A percentile compares a stretch with the other conserved stretches of the same genome.
These are phyloP conservation scores for Gisinianus flammeolus DNA, from an alignment of 2,888 invertebrate genomes.

Conservation along the genomic window DNA sequence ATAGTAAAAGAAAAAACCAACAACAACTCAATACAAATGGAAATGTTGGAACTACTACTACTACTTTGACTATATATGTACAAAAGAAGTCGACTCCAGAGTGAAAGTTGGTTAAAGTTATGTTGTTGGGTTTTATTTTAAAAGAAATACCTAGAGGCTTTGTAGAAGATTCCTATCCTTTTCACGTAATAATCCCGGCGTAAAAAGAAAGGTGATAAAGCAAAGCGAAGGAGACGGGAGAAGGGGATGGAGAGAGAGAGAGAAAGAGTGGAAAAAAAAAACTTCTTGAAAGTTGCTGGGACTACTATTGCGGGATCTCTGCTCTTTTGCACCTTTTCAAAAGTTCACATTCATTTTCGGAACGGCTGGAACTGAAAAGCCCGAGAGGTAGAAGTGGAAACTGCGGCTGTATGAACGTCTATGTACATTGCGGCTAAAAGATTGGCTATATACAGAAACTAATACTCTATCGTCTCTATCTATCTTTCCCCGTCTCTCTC, in stretches of 20 bases:
- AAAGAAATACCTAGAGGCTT: constrained; percentile 16
- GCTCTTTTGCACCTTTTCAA: constrained; percentile 36
- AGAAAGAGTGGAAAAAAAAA: constrained; percentile 11
- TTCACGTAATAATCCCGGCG: constrained; percentile 32
- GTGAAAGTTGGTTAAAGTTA: constrained; percentile 12
- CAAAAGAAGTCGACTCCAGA: neutral
- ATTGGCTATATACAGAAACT: neutral
- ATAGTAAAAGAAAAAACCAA: too few species aligned
- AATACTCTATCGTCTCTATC: neutral
- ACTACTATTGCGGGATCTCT: constrained; percentile 28
- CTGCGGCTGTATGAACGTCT: neutral
- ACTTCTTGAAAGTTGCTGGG: constrained; percentile 26
- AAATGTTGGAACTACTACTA: too few species aligned
- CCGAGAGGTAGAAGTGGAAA: neutral
- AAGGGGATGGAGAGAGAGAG: neutral
- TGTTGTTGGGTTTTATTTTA: neutral
- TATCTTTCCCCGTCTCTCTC: neutral
- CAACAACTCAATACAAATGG: too few species aligned
- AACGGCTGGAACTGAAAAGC: neutral
- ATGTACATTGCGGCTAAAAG: neutral
- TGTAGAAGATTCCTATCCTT: constrained; percentile 15
- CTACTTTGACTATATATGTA: too few species aligned
- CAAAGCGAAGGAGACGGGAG: constrained; percentile 3
- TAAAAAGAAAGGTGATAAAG: constrained; percentile 24
- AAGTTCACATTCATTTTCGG: constrained; percentile 19